A percentile compares a stretch with the other conserved stretches of the same genome.
phyloP scores from a whole-genome alignment of 2,888 invertebrate species.

The Lymantria dispar region DNA sequence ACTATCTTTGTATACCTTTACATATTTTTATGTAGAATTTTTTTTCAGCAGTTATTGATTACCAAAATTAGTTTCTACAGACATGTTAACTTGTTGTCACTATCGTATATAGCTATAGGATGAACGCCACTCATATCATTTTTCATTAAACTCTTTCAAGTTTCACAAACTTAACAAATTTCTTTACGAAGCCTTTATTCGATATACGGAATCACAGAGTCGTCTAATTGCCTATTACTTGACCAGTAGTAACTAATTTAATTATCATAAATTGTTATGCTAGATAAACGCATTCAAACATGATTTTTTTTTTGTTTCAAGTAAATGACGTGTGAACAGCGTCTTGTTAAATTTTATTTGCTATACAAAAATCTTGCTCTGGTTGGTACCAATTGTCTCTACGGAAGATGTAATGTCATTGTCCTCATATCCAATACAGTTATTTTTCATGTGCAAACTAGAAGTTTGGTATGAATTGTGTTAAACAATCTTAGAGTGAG shows the following conservation, averaged over 20 bases:
- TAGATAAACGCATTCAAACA: constrained; percentile 56
- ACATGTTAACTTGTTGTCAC: no score
- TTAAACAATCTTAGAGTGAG: constrained; percentile 9
- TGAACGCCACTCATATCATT: no score
- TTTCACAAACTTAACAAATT: background rate
- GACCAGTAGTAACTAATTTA: constrained; percentile 46
- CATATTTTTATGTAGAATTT: no score
- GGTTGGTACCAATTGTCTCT: constrained; percentile 30
- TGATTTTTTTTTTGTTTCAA: constrained; percentile 56
- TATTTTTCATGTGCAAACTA: constrained; percentile 12
- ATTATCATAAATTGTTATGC: constrained; percentile 62
- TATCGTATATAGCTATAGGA: no score
- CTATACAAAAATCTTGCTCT: constrained; percentile 40
- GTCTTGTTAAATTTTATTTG: constrained; percentile 57
- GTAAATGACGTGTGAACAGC: constrained; percentile 63
- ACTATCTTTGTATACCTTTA: no score
- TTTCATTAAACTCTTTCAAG: no score
- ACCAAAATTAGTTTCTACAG: no score
- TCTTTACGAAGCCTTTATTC: background rate
- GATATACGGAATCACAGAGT: constrained; percentile 34
- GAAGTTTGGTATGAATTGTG: constrained; percentile 11
- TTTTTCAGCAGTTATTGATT: no score
- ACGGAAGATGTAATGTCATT: constrained; percentile 33
- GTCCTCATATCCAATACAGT: constrained; percentile 22
- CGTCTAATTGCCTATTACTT: constrained; percentile 35